Conservation (phyloP, 2,113 vertebrate species). For the Gymnobelideus leadbeateri region DNA sequence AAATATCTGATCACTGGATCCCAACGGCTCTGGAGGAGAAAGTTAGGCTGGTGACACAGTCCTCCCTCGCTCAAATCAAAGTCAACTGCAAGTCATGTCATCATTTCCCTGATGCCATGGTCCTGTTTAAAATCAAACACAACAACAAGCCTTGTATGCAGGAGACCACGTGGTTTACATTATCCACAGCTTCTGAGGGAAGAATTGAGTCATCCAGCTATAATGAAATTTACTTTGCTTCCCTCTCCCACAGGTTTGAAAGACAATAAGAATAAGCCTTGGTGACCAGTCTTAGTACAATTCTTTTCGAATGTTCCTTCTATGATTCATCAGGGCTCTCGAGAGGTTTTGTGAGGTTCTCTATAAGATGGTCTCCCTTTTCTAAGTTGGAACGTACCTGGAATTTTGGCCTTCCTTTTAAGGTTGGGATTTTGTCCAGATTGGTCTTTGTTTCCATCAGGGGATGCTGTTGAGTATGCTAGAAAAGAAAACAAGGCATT, state of each 20-base stretch:
- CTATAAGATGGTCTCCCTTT: neutral
- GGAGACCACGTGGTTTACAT: neutral
- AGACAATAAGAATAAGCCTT: neutral
- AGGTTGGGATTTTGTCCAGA: neutral
- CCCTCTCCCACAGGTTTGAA: neutral
- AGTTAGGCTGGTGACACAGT: too few relatives aligned
- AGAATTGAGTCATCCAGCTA: neutral
- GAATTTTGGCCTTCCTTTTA: slow-evolving; percentile 60
- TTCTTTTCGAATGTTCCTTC: neutral
- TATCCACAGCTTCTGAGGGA: neutral
- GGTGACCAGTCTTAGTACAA: neutral
- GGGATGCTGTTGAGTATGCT: neutral
- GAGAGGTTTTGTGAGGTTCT: neutral
- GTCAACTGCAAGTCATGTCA: too few relatives aligned
- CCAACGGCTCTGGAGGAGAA: too few relatives aligned
- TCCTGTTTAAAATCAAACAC: too few relatives aligned
- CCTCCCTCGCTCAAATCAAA: too few relatives aligned
- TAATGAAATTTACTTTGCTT: neutral
- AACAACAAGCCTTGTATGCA: neutral
- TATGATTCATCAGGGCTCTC: neutral
- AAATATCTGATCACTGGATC: too few relatives aligned
- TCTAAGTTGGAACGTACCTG: slow-evolving; percentile 67
- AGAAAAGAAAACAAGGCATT: neutral
- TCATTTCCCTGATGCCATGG: too few relatives aligned
- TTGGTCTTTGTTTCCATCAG: neutral